Evolutionary conservation across 30 jellyfish, hydroid and myxozoan genomes (phyloP).

Genomic region (Hydractinia echinata): DNA sequence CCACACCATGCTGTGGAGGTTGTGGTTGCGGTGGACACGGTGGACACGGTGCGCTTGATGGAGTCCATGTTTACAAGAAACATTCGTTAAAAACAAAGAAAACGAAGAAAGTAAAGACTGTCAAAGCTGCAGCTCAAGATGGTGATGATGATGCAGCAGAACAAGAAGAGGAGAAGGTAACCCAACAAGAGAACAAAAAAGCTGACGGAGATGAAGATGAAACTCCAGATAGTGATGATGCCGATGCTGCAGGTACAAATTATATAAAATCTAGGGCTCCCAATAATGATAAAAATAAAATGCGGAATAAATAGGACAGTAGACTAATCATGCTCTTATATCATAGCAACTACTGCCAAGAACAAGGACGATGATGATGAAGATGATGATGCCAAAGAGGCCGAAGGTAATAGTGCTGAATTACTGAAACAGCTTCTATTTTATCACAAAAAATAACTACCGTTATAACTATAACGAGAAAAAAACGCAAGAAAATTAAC

Average conservation of each 20-base stretch:
- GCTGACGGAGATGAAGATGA: background rate
- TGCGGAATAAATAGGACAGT: too few species aligned
- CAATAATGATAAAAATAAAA: too few species aligned
- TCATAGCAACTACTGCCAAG: too few species aligned
- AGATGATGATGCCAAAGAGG: too few species aligned
- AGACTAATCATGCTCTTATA: too few species aligned
- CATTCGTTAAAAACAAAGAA: slow-evolving; percentile 10
- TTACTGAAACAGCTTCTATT: too few species aligned
- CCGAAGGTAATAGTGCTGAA: too few species aligned
- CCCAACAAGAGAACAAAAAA: slow-evolving; percentile 11
- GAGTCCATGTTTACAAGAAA: slow-evolving; percentile 30
- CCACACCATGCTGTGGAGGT: background rate
- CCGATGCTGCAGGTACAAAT: background rate
- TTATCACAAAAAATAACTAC: too few species aligned
- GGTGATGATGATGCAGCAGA: slow-evolving; percentile 35
- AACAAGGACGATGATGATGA: too few species aligned
- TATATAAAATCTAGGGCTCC: too few species aligned
- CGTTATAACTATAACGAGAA: too few species aligned
- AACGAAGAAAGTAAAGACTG: slow-evolving; percentile 15
- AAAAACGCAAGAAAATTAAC: too few species aligned
- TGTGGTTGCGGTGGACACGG: slow-evolving; percentile 17
- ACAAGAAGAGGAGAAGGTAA: slow-evolving; percentile 15
- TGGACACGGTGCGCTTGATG: slow-evolving; percentile 20
- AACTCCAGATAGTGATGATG: background rate
- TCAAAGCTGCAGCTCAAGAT: slow-evolving; percentile 5